Evolutionary conservation across 2,797 vertebrate species (phyloP).

Genomic region (Chelmon rostratus): DNA sequence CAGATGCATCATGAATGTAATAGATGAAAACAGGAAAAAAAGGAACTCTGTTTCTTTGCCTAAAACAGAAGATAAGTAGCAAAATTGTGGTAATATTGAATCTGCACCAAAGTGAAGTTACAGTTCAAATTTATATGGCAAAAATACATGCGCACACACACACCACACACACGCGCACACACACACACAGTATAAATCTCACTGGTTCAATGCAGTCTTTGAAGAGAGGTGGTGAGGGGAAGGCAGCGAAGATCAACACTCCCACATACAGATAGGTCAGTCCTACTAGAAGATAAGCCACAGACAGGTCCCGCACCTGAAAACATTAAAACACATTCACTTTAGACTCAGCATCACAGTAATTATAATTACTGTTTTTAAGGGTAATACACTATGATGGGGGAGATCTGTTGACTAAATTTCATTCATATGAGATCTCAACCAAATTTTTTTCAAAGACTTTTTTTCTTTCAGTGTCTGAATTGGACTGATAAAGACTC

Average conservation of each 20-base stretch:
- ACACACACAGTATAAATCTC: constrained; percentile 51
- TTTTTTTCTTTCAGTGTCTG: neutral
- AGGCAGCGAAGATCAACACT: constrained; percentile 92
- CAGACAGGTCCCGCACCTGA: constrained; percentile 95
- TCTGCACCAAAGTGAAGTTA: no score
- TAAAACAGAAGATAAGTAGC: no score
- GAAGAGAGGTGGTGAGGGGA: constrained; percentile 93
- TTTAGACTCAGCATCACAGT: neutral
- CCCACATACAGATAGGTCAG: constrained; percentile 96
- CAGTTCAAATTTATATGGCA: neutral
- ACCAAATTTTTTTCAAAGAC: no score
- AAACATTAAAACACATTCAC: constrained; percentile 42
- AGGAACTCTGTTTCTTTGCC: no score
- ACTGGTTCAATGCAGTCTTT: constrained; percentile 98
- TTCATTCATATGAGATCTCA: neutral
- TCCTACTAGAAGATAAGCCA: constrained; percentile 95
- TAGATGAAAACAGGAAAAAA: no score
- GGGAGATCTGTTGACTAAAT: neutral
- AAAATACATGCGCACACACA: neutral
- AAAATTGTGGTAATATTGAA: no score
- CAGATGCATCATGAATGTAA: no score
- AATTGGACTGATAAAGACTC: neutral
- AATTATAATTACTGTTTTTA: neutral
- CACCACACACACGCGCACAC: no score
- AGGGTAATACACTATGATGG: neutral